Conservation (phyloP, 2,113 vertebrate species). For the Zapornia atra region DNA sequence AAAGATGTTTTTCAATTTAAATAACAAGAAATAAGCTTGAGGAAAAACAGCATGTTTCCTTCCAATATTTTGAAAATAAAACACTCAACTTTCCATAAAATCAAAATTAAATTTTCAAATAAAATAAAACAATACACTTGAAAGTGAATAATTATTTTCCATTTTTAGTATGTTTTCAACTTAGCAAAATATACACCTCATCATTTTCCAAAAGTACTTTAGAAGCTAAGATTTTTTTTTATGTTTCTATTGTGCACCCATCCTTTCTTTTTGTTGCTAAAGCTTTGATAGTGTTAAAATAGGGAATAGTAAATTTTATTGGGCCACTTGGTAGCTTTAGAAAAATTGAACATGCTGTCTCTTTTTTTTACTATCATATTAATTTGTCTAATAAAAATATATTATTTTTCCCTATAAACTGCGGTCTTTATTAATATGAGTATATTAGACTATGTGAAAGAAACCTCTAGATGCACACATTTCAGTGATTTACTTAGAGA, state of each 20-base stretch:
- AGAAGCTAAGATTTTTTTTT: background rate
- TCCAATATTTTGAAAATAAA: background rate
- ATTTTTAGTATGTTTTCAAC: background rate
- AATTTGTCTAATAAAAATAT: background rate
- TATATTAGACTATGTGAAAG: background rate
- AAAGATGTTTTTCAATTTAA: background rate
- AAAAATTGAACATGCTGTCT: background rate
- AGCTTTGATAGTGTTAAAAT: background rate
- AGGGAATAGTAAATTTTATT: background rate
- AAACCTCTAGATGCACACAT: background rate
- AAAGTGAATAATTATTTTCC: background rate
- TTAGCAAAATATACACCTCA: background rate
- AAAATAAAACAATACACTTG: background rate
- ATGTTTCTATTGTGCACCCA: background rate
- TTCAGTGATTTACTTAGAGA: background rate
- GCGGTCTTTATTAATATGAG: background rate
- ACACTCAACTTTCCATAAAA: background rate
- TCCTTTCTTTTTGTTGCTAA: background rate
- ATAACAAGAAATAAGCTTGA: background rate
- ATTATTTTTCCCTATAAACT: background rate
- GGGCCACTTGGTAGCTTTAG: background rate
- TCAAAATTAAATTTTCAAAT: background rate
- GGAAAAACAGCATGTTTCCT: background rate
- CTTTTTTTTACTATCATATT: background rate
- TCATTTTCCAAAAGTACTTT: background rate